Evolutionary conservation across 2,888 invertebrate species (phyloP), one percentile per base, ranked within the genome.

Genomic region (Eupithecia vulgata): DNA sequence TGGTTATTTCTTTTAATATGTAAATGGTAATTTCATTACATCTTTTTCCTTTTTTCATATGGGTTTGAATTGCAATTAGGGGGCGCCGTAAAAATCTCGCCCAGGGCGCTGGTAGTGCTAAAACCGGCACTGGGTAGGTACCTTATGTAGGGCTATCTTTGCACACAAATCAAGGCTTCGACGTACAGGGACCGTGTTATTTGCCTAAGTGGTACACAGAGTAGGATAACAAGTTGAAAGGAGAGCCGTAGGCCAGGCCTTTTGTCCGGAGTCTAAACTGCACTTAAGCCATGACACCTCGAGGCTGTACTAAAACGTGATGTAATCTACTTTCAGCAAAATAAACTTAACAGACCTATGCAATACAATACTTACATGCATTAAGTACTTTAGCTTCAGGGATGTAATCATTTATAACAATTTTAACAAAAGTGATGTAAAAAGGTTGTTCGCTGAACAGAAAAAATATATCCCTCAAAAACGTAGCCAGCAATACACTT

Each of bases 171-270:
- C 82, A 82, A 83, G 77, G 81, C 81, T 82, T 81, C 79, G 81
- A 82, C 82, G 83, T 81, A 81, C 82, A 84, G 77, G 82, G 83
- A 86, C 85, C 84, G 81, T 88, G 87, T 84, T 87, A 89, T 91
- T 90, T 90, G 84, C 85, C 82, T 87, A 89, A 89, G 88, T 89
- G 89, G 86, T 81, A 79, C 80, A 79, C 81, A 80, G 79, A 80
- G 79, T 78, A 81, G 82, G 82, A 84, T 87, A 88, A 89, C 88
- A 87, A 87, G 83, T 87, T 87, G 83, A 83, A 83, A 84, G 84
- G 74, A 67, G 52, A 67, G 76, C 78, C 78, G 21, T 52, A 45
- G 73, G 80, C 75, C 48, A 82, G 75, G 76, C 80, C 82, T 82
- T 87, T 87, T 87, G 87, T 87, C 85, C 84, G 84, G 78, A 78